Conservation (phyloP, 2,113 vertebrate species). For the Lota lota region DNA sequence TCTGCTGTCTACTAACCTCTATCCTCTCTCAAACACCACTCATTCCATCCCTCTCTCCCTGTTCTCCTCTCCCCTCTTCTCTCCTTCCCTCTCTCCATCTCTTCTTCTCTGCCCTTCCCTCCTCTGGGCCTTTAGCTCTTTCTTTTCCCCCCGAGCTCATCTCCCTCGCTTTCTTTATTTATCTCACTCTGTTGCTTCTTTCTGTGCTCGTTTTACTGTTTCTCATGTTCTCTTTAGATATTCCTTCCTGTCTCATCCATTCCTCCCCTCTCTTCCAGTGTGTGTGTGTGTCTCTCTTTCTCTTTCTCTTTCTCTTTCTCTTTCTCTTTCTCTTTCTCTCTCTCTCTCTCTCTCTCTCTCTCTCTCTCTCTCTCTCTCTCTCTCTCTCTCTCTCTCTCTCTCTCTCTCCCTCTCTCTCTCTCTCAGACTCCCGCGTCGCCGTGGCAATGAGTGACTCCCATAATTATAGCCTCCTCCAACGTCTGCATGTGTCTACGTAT, state of each 20-base stretch:
- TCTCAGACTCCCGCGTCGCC: slow-evolving; percentile 47
- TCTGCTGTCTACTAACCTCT: not conserved
- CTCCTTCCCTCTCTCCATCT: not conserved
- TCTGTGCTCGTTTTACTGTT: too few relatives aligned
- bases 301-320: slow-evolving; percentile 4
- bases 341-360: not conserved
- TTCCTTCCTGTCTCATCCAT: slow-evolving; percentile 34
- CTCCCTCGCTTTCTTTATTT: not conserved
- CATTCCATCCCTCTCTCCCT: not conserved
- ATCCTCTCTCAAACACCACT: not conserved
- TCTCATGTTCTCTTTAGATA: too few relatives aligned
- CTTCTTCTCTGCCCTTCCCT: slow-evolving; percentile 16
- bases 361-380: not conserved
- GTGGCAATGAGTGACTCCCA: slow-evolving; percentile 13
- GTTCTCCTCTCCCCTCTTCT: not conserved
- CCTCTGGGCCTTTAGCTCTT: too few relatives aligned
- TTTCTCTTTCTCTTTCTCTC: slow-evolving; percentile 7
- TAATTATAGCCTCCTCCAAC: slow-evolving; percentile 44
- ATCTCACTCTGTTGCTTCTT: slow-evolving; percentile 9
- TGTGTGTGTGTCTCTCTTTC: not conserved
- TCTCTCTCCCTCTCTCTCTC: slow-evolving; percentile 26
- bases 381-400: slow-evolving; percentile 6
- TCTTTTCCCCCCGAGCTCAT: not conserved
- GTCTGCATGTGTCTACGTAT: not conserved
- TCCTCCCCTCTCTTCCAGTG: not conserved